phyloP scores from a whole-genome alignment of 2,113 vertebrate species.

The Leucopternis melanops region DNA sequence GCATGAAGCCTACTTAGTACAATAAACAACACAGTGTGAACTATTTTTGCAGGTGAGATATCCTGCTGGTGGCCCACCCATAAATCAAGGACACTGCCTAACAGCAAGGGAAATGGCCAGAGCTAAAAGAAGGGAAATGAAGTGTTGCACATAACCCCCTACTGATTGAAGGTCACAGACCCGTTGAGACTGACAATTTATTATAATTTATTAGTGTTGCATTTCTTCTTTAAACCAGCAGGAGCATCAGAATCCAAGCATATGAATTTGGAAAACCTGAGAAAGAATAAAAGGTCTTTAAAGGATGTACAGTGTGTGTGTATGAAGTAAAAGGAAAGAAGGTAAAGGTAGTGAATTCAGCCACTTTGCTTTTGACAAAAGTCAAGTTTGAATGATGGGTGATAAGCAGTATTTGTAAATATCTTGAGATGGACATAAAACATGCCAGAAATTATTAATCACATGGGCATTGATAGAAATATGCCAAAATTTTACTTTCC shows the following conservation, averaged over 20 bases:
- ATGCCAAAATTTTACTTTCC: neutral
- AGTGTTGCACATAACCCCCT: conserved; percentile 68
- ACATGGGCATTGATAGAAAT: neutral
- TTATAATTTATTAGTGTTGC: conserved; percentile 75
- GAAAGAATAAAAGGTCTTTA: conserved; percentile 36
- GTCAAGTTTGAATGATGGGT: neutral
- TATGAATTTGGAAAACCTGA: conserved; percentile 49
- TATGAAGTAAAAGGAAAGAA: neutral
- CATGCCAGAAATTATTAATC: neutral
- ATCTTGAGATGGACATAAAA: neutral
- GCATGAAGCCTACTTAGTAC: conserved; percentile 82
- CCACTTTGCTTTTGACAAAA: neutral
- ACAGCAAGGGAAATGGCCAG: conserved; percentile 59
- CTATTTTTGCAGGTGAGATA: conserved; percentile 89
- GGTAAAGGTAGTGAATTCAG: neutral
- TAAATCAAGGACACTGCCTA: conserved; percentile 79
- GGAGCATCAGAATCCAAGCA: conserved; percentile 65
- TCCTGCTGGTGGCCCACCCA: conserved; percentile 80
- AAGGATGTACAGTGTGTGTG: neutral
- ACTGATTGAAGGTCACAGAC: conserved; percentile 70
- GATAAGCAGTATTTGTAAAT: neutral
- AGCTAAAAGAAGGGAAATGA: conserved; percentile 61
- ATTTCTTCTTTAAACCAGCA: conserved; percentile 73
- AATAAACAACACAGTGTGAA: conserved; percentile 80
- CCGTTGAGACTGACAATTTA: conserved; percentile 73